Base-by-base conservation (phyloP, 2,797 vertebrate species). In the Numenius phaeopus region DNA sequence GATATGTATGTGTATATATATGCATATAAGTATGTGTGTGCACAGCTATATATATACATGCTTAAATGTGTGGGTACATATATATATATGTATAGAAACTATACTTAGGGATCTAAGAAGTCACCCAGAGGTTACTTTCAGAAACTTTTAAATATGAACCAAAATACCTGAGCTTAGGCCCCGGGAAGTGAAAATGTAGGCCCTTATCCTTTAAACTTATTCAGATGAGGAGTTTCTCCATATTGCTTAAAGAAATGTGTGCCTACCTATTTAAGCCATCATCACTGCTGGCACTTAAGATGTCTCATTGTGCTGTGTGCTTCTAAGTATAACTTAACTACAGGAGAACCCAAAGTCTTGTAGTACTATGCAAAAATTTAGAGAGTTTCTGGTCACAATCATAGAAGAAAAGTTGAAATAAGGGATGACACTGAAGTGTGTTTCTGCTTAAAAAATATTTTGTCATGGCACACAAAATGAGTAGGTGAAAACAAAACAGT, bases 361-460 rank as follows among this genome's bases (percentile, higher is more conserved):
- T 19, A 82, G 7, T 26, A 69, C 8, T 64, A 18, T 57, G 23
- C 10, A 91, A 76, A 94, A 57, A 44, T 30, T 39, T 50, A 80
- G n/a, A 49, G 11, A 5, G 4, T 37, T 92, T 90, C n/a, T 61
- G 10, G 11, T 57, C 37, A 52, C 3, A 77, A 14, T 34, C 32
- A 26, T 2, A 44, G 46, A 39, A 83, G 18, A 75, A 66, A 90
- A 71, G 23, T 10, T 42, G 3, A 83, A 58, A 59, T 27, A 70
- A 46, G 7, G 5, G 4, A 23, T 52, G 16, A 46, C 21, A 42
- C 1, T 17, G 7, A 62, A 0, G 1, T 46, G 27, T 57, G 5
- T 46, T 88, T 76, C 39, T 71, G 24, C 4, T n/a, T 64, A 46
- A 79, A 72, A 19, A 57, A 29, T 9, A 46, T 10, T 39, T 26